These are phyloP conservation scores for Ploceus nigricollis DNA, from an alignment of 2,113 vertebrate species.

Conservation along the genomic window DNA sequence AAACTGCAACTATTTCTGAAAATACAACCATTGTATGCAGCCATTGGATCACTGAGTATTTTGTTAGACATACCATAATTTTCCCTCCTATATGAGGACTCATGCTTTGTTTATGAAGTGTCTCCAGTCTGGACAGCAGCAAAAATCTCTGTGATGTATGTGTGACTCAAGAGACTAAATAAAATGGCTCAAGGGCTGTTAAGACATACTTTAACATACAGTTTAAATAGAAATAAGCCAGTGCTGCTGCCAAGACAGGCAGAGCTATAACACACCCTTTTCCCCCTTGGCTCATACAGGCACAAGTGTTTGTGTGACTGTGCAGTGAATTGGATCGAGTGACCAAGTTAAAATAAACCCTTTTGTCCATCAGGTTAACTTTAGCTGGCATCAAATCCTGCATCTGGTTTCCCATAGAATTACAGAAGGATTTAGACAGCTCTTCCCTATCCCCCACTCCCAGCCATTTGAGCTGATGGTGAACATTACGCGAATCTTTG, in stretches of 20 bases:
- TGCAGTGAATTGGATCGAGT: conserved; percentile 17
- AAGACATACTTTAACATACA: conserved; percentile 22
- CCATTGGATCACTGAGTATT: not conserved
- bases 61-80: not conserved
- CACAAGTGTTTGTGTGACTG: conserved; percentile 43
- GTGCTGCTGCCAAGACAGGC: conserved; percentile 43
- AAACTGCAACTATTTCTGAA: not conserved
- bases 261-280: conserved; percentile 47
- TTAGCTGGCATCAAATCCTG: conserved; percentile 1
- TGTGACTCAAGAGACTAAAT: conserved; percentile 54
- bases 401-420: not conserved
- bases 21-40: not conserved
- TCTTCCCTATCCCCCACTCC: not conserved
- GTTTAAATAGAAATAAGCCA: conserved; percentile 57
- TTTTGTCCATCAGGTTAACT: conserved; percentile 30
- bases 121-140: conserved; percentile 48
- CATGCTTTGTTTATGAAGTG: conserved; percentile 25
- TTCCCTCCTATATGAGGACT: not conserved
- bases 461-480: not conserved
- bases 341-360: conserved; percentile 52
- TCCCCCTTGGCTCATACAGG: not conserved
- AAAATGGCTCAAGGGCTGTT: conserved; percentile 34
- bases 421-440: not conserved
- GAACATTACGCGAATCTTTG: not conserved
- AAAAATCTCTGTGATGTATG: conserved; percentile 27